Evolutionary conservation across 2,797 vertebrate species (phyloP), one percentile per base, ranked within the genome.

Genomic region (Ptychobarbus kaznakovi): DNA sequence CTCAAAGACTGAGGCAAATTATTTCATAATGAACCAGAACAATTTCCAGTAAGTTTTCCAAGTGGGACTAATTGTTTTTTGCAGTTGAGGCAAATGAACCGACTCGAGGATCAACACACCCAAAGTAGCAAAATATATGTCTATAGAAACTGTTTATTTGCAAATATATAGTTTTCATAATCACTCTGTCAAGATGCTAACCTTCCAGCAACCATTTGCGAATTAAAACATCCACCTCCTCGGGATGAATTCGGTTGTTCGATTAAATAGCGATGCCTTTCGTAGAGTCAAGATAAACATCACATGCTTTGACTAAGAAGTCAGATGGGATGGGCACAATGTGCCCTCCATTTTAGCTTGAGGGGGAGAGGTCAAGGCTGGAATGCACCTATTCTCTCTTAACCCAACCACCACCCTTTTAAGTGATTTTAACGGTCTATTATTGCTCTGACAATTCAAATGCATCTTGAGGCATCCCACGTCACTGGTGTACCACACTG

Each of bases 281-380:
- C 44, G 9, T 20, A 56, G n/a, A 68, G 13, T 68, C 32, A 28
- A 77, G 44, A 68, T 56, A 51, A 83, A 66, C 58, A 35, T 74
- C 20, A 49, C 44, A 66, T 75, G 72, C 22, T 76, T 76, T 40
- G 32, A 40, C 58, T 28, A 76, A 35, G n/a, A 53, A 76, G 82
- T 83, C 35, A 32, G 25, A 38, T 69, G 16, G 35, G 35, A 58
- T 2, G 16, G 74, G 10, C 35, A 40, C 61, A 76, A 44, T 68
- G 15, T 84, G 82, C 49, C 75, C 61, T 69, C 61, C 32, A 77
- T 84, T 77, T 53, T 76, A 84, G 42, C 63, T 68, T 63, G 1
- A 66, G 72, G 61, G 46, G 58, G 74, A 77, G 49, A 78, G 65
- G 49, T 78, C 49, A 84, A 70, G 25, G 11, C 25, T 68, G 46